Base-by-base conservation (phyloP, 2,113 vertebrate genomes). In the Nematolebias whitei region DNA sequence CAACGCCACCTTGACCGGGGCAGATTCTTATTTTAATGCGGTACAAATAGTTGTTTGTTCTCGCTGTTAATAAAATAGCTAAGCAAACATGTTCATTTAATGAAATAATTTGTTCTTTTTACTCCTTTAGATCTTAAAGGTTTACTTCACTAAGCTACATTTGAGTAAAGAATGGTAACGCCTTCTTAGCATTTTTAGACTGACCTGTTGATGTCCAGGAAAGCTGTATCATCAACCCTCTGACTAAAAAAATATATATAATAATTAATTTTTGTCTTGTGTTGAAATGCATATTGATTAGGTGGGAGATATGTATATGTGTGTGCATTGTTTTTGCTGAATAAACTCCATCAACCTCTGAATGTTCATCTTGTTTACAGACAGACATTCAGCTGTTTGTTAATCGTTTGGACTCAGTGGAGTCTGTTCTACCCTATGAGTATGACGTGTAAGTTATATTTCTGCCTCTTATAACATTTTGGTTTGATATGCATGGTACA, bases 371-470 rank as follows among this genome's bases (percentile, higher is more conserved):
- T 38, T 72, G 52, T 86, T 89, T 91, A 48, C 89, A 99, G 98
- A 90, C 90, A 71, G 63, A 62, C 12, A 96, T 99, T 54, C 92
- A 98, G 83, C 86, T 99, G 19, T 99, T 96, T 83, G 98, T 99
- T 69, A 99, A 99, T 82, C 94, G 98, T n/a, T 89, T 99, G 82
- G 98, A 99, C 87, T 99, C 98, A 0, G 97, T 99, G 54, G 98
- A 99, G 83, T 99, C 98, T n/a, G 97, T 99, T 63, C 93, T 99
- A 73, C 98, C 98, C 50, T 99, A 98, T 0, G 98, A 99, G 79
- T 99, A 99, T 76, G 95, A 97, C 22, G 94, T 94, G 98, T 99
- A 91, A 97, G 98, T 96, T 39, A 4, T 11, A 11, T 16, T 29
- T 71, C 23, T 1, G 2, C 5, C 10, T 16, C 8, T n/a, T 29